Conservation (phyloP, 2,888 invertebrate species). For the Brenthis hecate region DNA sequence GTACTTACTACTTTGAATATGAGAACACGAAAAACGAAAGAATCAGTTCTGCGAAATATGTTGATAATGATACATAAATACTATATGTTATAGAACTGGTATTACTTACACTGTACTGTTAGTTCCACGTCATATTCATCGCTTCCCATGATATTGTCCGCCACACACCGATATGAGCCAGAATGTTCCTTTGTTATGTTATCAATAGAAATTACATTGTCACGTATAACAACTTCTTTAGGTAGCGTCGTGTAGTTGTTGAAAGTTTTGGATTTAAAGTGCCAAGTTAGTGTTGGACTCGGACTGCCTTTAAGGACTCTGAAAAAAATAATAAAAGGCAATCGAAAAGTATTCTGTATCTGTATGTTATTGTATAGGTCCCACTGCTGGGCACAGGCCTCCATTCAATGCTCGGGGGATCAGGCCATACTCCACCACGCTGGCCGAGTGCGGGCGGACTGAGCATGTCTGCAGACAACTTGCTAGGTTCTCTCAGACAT, state of each 20-base stretch:
- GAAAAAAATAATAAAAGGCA: constrained; percentile 29
- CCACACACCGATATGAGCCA: constrained; percentile 65
- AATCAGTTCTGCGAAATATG: no score
- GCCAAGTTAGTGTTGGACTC: constrained; percentile 58
- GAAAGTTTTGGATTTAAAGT: constrained; percentile 43
- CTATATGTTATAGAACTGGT: no score
- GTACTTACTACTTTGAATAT: no score
- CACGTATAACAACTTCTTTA: constrained; percentile 39
- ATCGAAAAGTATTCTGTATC: not conserved
- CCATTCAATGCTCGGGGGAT: no score
- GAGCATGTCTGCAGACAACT: no score
- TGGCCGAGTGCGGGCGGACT: no score
- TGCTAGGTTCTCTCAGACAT: no score
- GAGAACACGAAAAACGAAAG: no score
- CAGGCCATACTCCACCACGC: no score
- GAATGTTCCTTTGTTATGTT: constrained; percentile 53
- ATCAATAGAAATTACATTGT: constrained; percentile 42
- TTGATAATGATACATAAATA: no score
- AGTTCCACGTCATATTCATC: constrained; percentile 57
- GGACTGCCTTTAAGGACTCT: constrained; percentile 66
- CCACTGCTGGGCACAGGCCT: no score
- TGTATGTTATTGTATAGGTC: not conserved
- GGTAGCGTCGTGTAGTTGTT: constrained; percentile 45
- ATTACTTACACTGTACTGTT: constrained; percentile 64
- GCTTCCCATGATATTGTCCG: constrained; percentile 60